Conservation (phyloP, 2,888 invertebrate species). For the Caenorhabditis doughertyi region DNA sequence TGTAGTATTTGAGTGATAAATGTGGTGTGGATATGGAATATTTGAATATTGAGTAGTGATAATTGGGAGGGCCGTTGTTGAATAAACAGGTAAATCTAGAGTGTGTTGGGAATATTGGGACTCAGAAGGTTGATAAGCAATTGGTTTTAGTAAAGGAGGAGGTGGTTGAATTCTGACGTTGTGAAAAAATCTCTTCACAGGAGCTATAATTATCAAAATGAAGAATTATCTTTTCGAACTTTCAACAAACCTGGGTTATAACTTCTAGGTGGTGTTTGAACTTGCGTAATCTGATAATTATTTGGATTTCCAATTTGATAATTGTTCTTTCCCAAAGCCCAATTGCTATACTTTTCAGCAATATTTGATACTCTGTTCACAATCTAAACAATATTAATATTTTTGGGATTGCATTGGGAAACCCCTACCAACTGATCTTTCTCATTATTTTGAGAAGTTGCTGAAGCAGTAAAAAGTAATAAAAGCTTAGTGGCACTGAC, state of each 20-base stretch:
- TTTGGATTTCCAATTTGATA: not conserved
- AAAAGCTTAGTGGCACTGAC: conserved; percentile 13
- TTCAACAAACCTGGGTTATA: conserved; percentile 31
- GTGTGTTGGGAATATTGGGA: conserved; percentile 11
- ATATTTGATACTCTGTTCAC: conserved; percentile 42
- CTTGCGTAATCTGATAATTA: conserved; percentile 34
- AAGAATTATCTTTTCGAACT: not conserved
- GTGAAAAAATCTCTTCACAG: conserved; percentile 55
- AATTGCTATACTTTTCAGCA: conserved; percentile 58
- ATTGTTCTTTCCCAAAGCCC: conserved; percentile 49
- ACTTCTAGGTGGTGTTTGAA: conserved; percentile 35
- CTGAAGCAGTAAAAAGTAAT: conserved; percentile 24
- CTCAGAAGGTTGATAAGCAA: not conserved
- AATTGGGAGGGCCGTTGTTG: conserved; percentile 12
- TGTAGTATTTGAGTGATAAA: conserved; percentile 11
- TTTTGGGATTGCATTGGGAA: not conserved
- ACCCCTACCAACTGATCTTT: conserved; percentile 14
- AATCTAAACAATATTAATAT: conserved; percentile 11
- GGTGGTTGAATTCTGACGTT: conserved; percentile 43
- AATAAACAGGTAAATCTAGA: not conserved
- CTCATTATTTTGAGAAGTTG: conserved; percentile 8
- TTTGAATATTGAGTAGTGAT: conserved; percentile 12
- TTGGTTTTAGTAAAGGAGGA: conserved; percentile 6
- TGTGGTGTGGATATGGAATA: not conserved
- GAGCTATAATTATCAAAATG: conserved; percentile 44